Evolutionary conservation across 2,888 invertebrate genomes (phyloP).

Genomic region (Agrilus mali): DNA sequence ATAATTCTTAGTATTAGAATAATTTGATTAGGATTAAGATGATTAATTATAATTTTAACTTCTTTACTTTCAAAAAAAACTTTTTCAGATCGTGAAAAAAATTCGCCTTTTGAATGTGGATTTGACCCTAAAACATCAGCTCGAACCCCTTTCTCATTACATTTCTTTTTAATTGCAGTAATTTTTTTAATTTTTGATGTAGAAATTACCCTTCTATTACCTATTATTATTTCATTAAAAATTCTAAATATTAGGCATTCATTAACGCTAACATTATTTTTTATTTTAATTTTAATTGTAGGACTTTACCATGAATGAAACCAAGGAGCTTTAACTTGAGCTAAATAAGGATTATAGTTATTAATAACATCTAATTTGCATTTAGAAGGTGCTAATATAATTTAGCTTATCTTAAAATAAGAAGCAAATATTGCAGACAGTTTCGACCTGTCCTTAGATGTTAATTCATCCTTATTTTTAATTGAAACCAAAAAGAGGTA

Average conservation of each 20-base stretch:
- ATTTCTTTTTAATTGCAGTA: conserved; percentile 53
- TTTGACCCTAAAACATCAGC: conserved; percentile 40
- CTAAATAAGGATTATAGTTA: conserved; percentile 33
- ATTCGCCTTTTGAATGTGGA: conserved; percentile 50
- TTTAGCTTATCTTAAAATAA: conserved; percentile 34
- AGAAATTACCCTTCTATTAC: conserved; percentile 52
- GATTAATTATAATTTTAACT: conserved; percentile 39
- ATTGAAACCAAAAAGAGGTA: conserved; percentile 41
- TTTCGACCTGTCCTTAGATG: conserved; percentile 38
- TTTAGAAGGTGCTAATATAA: conserved; percentile 34
- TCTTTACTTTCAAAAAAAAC: conserved; percentile 47
- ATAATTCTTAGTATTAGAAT: conserved; percentile 25
- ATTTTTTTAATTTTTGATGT: conserved; percentile 65
- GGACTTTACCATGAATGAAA: conserved; percentile 43
- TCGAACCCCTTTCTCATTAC: conserved; percentile 44
- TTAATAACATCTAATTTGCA: conserved; percentile 37
- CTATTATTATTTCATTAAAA: conserved; percentile 38
- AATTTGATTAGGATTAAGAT: conserved; percentile 33
- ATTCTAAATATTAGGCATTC: conserved; percentile 24
- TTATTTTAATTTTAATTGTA: conserved; percentile 40
- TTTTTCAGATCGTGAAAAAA: conserved; percentile 46
- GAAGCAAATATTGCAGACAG: conserved; percentile 38
- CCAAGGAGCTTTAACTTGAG: conserved; percentile 48
- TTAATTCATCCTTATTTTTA: conserved; percentile 36
- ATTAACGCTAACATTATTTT: conserved; percentile 26